Evolutionary conservation across 2,888 invertebrate species (phyloP).

Genomic region (Andrena marginata): DNA sequence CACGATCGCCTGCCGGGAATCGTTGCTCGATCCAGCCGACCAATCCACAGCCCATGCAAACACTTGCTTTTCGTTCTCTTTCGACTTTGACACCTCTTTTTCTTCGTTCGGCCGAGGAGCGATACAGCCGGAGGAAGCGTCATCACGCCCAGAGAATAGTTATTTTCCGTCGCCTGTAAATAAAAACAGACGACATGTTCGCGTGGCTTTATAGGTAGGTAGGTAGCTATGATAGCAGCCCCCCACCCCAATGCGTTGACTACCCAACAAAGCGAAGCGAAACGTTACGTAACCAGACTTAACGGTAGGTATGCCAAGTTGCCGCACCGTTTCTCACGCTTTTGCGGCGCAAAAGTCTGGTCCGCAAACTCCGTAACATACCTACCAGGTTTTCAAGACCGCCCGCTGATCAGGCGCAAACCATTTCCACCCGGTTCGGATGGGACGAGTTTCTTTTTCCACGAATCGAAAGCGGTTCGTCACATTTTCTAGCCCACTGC

Average conservation of each 20-base stretch:
- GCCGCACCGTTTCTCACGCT: not conserved
- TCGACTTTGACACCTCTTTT: constrained; percentile 19
- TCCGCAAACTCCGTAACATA: no score
- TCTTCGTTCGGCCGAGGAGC: not conserved
- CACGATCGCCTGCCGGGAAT: constrained; percentile 64
- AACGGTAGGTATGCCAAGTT: constrained; percentile 7
- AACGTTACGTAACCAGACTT: constrained; percentile 23
- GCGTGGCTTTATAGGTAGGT: not conserved
- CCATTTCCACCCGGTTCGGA: constrained; percentile 1
- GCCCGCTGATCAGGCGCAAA: constrained; percentile 18
- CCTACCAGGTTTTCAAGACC: constrained; percentile 15
- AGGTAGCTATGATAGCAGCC: not conserved
- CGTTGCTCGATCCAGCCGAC: constrained; percentile 37
- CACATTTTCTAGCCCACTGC: constrained; percentile 49
- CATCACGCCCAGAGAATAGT: not conserved
- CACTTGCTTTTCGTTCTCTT: constrained; percentile 21
- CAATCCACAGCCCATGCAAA: constrained; percentile 42
- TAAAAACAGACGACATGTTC: not conserved
- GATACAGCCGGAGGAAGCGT: not conserved
- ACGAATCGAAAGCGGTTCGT: constrained; percentile 54
- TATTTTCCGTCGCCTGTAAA: not conserved
- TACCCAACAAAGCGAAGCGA: constrained; percentile 1
- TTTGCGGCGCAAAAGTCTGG: not conserved
- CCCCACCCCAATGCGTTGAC: no score
- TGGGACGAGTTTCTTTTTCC: constrained; percentile 61